phyloP scores from a whole-genome alignment of 2,797 vertebrate species.

The Anabacerthia variegaticeps region DNA sequence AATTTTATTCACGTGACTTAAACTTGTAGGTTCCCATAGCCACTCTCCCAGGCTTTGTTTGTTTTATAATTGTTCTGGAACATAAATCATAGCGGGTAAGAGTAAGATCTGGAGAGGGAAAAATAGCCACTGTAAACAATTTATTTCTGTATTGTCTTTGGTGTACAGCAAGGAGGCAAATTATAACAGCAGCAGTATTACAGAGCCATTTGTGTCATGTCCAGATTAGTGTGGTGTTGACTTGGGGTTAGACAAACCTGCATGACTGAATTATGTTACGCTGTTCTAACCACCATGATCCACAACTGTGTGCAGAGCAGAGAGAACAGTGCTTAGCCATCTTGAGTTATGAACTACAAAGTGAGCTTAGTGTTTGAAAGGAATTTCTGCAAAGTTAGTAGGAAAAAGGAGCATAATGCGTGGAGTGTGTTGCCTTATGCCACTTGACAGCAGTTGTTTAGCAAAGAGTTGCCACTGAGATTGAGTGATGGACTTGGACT shows the following conservation, averaged over 20 bases:
- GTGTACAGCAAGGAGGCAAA: background rate
- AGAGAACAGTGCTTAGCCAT: background rate
- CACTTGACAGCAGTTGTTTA: background rate
- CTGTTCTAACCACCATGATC: background rate
- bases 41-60: background rate
- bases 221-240: background rate
- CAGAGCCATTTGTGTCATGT: background rate
- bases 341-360: background rate
- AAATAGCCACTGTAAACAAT: background rate
- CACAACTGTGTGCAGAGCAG: background rate
- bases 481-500: background rate
- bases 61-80: background rate
- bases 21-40: background rate
- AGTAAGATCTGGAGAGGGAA: background rate
- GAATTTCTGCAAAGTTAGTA: background rate
- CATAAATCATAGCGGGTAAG: background rate
- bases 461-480: background rate
- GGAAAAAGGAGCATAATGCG: background rate
- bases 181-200: background rate
- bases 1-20: background rate
- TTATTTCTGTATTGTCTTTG: slow-evolving; percentile 19
- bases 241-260: background rate
- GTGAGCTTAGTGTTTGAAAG: background rate
- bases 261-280: background rate
- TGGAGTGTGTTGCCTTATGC: background rate